Base-by-base conservation (phyloP, 2,797 vertebrate species). In the Graptemys geographica region DNA sequence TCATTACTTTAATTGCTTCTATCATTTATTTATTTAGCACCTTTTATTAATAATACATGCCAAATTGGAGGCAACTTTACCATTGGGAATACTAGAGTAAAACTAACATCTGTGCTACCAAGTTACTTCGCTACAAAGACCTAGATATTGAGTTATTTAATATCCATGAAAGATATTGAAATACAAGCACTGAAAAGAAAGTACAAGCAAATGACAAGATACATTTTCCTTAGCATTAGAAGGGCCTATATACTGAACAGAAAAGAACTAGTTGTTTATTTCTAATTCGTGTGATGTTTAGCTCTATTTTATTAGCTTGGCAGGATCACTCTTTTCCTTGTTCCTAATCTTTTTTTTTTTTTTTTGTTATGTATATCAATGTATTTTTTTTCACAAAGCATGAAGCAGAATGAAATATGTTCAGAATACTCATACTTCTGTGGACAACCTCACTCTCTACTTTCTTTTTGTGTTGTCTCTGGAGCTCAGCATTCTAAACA, bases 11-110 rank as follows among this genome's bases (percentile, higher is more conserved):
- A 84, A 91, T 59, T 93, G 87, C 81, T 93, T 88, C 83, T 89
- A 37, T 95, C 83, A 97, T 82, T 90, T 94, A 97, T 95, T 96
- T 93, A 96, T 96, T 97, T 96, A 97, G 86, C 83, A 91, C 55
- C 78, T 95, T 95, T 95, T 92, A 94, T 97, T 97, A 97, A 96
- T 97, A 96, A 97, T 94, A 93, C 87, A 95, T 90, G 90, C 79
- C 90, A 94, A 86, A 52, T 94, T 94, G 84, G 89, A 96, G 95
- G 78, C 59, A 82, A 92, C 59, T 78, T 91, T 78, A 88, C 94
- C 90, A 85, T 90, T 89, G 96, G 96, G 96, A 96, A 90, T 90
- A 95, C 90, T 92, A 55, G 49, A 83, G 83, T 87, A 96, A 92
- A 96, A 92, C 89, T 65, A 92, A 91, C 93, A 94, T 96, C 94